Percentiles rank a stretch among this genome's conserved stretches.
phyloP scores from a whole-genome alignment of 1,140 invertebrate genomes.

The Rhyzopertha dominica region DNA sequence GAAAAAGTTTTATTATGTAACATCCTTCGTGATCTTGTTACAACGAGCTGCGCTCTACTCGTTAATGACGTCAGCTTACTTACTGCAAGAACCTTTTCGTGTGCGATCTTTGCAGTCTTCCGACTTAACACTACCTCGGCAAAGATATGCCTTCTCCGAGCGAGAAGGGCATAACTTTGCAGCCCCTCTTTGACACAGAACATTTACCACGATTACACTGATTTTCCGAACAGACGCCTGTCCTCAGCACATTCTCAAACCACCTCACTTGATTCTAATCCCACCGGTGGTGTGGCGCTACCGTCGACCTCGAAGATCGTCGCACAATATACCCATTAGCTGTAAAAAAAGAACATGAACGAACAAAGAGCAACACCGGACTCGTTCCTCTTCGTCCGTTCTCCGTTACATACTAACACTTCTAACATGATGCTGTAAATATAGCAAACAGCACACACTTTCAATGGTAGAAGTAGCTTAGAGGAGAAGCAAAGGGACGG shows the following conservation, averaged over 20 bases:
- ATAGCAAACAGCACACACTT: conserved; percentile 43
- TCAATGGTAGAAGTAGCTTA: conserved; percentile 44
- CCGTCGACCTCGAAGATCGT: conserved; percentile 25
- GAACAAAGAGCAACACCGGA: too few species aligned
- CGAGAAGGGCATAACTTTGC: too few species aligned
- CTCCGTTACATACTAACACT: conserved; percentile 37
- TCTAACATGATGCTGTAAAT: conserved; percentile 43
- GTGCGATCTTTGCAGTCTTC: too few species aligned
- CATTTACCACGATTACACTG: conserved; percentile 38
- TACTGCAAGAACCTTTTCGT: too few species aligned
- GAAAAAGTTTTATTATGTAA: too few species aligned
- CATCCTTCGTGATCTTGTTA: too few species aligned
- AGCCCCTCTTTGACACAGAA: too few species aligned
- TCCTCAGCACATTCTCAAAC: conserved; percentile 46
- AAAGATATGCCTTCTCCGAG: too few species aligned
- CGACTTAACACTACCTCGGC: too few species aligned
- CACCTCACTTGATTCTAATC: conserved; percentile 46
- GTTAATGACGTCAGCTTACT: too few species aligned
- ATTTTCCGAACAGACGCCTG: conserved; percentile 44
- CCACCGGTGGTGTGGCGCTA: conserved; percentile 22
- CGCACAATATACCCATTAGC: conserved; percentile 13
- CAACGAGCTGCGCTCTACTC: too few species aligned
- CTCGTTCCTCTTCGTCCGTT: too few species aligned
- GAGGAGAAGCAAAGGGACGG: conserved; percentile 34
- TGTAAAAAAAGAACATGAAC: not conserved